Percentiles rank a stretch among this genome's conserved stretches.
Evolutionary conservation across 2,888 invertebrate genomes (phyloP).

Genomic region (Diadegma fenestrale): DNA sequence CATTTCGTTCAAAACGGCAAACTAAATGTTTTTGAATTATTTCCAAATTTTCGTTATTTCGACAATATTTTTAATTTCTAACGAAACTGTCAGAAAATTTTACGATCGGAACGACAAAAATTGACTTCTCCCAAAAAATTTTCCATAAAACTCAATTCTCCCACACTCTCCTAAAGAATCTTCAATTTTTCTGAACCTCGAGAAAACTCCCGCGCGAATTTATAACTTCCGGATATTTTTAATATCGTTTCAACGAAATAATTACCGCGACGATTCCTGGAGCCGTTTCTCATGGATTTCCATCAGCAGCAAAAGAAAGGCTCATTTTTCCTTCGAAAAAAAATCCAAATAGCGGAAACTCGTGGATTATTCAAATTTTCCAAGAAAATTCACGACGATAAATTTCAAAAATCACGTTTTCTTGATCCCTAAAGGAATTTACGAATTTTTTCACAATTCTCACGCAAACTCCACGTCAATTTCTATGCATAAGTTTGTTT

Average conservation of each 20-base stretch:
- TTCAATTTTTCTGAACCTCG: background rate
- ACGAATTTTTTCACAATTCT: background rate
- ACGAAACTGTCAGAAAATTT: no score
- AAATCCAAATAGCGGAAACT: background rate
- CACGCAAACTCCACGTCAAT: background rate
- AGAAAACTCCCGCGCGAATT: background rate
- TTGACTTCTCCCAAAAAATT: no score
- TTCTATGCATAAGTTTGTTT: background rate
- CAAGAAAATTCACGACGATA: background rate
- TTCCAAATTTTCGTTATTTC: no score
- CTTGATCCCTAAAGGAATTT: background rate
- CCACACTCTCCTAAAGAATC: background rate
- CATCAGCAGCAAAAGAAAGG: background rate
- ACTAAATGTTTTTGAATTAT: no score
- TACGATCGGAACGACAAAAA: no score
- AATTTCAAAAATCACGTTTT: background rate
- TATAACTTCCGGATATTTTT: background rate
- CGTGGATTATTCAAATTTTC: background rate
- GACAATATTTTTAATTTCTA: no score
- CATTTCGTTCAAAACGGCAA: no score
- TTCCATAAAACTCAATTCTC: no score
- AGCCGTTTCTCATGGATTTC: background rate
- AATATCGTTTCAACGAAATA: background rate
- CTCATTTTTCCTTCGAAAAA: background rate
- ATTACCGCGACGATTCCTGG: background rate